Evolutionary conservation across 1,140 invertebrate genomes (phyloP), one percentile per base, ranked within the genome.

Genomic region (Tribolium castaneum): DNA sequence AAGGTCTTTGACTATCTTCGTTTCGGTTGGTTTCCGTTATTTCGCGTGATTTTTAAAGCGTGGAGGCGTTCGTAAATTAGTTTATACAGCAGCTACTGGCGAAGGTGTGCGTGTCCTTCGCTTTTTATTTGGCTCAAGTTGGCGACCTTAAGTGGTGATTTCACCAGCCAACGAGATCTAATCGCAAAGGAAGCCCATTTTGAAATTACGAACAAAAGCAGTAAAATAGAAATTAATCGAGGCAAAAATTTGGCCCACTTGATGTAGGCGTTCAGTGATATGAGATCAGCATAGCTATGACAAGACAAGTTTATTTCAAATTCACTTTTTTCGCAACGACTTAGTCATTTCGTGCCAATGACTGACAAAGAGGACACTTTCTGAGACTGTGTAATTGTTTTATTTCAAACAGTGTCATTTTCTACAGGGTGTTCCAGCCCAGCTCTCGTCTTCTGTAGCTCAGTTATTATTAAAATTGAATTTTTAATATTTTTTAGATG

Each of bases 1-100:
- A 52, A 52, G 51, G 51, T 52, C 51, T 52, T 52, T 52, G 51
- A 52, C 51, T 52, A 52, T 52, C 51, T 52, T 52, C 51, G 51
- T 52, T 52, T 52, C 51, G 51, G n/a, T 52, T 52, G 51, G 51
- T 52, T 52, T 52, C 50, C 50, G 12, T 13, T 51, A n/a, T 51
- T 51, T 51, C 50, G 12, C 16, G 13, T 52, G 13, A 19, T 52
- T 52, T 52, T 52, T 52, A 52, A 6, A 52, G 12, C 51, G 6
- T 52, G 51, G 51, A 52, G 51, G 51, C 51, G 51, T 52, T 9
- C 39, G 16, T 52, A 52, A 52, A 52, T 52, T 52, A 19, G 51
- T 19, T 45, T 45, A 52, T 52, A 52, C 7, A 52, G 51, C 7
- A 52, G 51, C 51, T 14, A 52, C 13, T 13, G 51, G 51, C 51